These are phyloP conservation scores for Chelonus insularis DNA, from an alignment of 1,140 invertebrate species.

Conservation along the genomic window DNA sequence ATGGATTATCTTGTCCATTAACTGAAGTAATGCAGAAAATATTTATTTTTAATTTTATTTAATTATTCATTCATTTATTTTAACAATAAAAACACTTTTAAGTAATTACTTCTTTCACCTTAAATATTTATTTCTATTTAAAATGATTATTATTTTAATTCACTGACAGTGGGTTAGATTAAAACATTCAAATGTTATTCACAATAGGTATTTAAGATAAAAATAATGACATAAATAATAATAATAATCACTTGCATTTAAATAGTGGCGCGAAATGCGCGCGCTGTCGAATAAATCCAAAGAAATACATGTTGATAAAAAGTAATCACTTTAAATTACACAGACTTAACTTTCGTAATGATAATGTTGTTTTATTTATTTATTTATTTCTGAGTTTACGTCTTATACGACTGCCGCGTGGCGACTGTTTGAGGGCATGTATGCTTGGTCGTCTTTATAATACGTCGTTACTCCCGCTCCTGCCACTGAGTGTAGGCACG, in stretches of 20 bases:
- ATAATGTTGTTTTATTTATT: not conserved
- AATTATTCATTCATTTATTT: too few relatives aligned
- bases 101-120: too few relatives aligned
- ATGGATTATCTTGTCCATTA: not conserved
- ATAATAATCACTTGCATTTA: not conserved
- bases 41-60: not conserved
- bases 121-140: too few relatives aligned
- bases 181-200: too few relatives aligned
- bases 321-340: not conserved
- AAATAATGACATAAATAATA: too few relatives aligned
- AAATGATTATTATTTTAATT: too few relatives aligned
- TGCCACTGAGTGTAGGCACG: conserved; percentile 26
- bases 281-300: not conserved
- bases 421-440: conserved; percentile 50
- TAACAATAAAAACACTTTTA: too few relatives aligned
- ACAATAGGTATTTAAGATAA: too few relatives aligned
- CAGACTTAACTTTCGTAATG: not conserved
- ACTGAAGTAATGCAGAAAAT: not conserved
- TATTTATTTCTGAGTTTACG: conserved; percentile 11
- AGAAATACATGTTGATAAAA: not conserved
- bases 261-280: not conserved
- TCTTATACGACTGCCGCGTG: conserved; percentile 45
- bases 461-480: conserved; percentile 34
- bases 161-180: too few relatives aligned
- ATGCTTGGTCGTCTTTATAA: conserved; percentile 45